phyloP scores from a whole-genome alignment of 2,888 invertebrate genomes.

The Eupithecia subfuscata region DNA sequence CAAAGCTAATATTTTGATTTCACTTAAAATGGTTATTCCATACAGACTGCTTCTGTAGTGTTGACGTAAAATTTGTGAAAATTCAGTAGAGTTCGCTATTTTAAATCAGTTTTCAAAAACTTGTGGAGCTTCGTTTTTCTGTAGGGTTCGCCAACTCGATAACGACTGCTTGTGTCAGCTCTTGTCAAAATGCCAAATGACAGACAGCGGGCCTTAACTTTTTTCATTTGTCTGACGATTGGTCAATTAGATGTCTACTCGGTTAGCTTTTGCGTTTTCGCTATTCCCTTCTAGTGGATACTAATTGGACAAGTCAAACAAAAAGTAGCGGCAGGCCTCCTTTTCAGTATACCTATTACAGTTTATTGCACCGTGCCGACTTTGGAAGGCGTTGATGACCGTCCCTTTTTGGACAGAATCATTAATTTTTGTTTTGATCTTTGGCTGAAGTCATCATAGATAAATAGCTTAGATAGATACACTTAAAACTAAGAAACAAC shows the following conservation, averaged over 20 bases:
- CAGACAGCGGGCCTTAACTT: neutral
- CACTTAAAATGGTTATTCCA: neutral
- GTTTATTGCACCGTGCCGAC: neutral
- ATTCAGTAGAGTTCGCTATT: neutral
- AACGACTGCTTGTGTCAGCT: neutral
- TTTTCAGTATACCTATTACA: neutral
- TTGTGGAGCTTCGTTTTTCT: neutral
- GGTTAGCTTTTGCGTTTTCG: neutral
- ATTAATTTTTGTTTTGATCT: neutral
- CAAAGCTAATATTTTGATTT: constrained; percentile 3
- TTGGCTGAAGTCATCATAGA: too few relatives aligned
- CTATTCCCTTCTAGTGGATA: neutral
- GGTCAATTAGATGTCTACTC: neutral
- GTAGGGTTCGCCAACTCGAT: neutral
- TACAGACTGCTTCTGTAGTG: neutral
- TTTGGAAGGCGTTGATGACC: neutral
- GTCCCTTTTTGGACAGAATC: neutral
- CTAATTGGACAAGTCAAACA: neutral
- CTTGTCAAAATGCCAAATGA: neutral
- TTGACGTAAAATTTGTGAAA: neutral
- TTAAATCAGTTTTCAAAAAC: neutral
- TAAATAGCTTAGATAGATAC: too few relatives aligned
- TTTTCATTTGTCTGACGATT: neutral
- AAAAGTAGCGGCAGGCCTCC: neutral
- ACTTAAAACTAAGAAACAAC: too few relatives aligned